Conservation (phyloP, 2,113 vertebrate species). For the Corythaixoides concolor region DNA sequence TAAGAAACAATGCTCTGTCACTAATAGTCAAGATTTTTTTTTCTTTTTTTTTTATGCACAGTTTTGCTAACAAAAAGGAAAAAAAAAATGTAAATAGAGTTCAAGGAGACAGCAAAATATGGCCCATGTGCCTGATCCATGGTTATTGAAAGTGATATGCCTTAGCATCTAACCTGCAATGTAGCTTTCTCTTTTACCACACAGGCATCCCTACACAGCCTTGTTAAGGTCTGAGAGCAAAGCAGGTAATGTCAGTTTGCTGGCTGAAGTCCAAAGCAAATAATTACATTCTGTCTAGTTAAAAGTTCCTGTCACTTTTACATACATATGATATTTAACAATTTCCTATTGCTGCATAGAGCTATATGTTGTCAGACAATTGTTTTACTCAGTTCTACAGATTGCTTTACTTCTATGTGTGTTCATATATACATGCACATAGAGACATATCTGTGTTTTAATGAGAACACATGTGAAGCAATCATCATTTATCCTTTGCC, state of each 20-base stretch:
- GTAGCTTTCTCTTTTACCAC: neutral
- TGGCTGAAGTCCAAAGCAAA: neutral
- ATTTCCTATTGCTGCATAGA: neutral
- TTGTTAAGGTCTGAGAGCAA: neutral
- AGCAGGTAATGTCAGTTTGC: neutral
- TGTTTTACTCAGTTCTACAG: neutral
- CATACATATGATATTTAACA: neutral
- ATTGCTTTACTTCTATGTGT: neutral
- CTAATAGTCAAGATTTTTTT: neutral
- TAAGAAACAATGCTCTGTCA: neutral
- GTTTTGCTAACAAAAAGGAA: neutral
- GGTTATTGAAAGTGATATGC: neutral
- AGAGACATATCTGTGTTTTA: neutral
- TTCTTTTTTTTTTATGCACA: accelerated
- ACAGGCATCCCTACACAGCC: neutral
- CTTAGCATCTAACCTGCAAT: neutral
- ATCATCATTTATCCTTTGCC: neutral
- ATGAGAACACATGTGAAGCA: accelerated
- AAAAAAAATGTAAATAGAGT: neutral
- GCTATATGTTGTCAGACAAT: neutral
- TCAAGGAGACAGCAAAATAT: neutral
- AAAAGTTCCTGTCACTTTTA: neutral
- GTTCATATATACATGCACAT: neutral
- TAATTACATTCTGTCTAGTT: neutral
- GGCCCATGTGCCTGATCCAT: neutral